Percentiles rank a stretch among this genome's conserved stretches.
These are phyloP conservation scores for Desoria tigrina DNA, from an alignment of 2,888 invertebrate species.

Conservation along the genomic window DNA sequence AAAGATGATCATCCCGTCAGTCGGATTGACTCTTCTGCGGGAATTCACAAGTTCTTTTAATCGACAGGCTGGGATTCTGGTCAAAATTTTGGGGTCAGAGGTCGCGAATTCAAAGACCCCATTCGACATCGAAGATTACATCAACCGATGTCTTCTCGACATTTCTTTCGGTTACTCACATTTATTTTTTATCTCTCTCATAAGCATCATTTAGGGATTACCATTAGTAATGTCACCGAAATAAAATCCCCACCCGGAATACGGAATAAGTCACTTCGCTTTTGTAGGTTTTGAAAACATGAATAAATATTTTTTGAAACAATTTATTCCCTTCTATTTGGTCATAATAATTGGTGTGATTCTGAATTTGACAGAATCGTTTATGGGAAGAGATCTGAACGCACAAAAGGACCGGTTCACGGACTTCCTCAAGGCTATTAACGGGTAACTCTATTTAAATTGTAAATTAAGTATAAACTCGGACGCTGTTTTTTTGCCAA, in stretches of 20 bases:
- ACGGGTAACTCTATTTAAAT: neutral
- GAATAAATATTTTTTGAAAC: no score
- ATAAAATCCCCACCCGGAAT: no score
- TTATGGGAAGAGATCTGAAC: neutral
- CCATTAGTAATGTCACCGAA: no score
- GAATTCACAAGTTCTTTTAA: neutral
- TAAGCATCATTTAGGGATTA: no score
- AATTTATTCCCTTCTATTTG: no score
- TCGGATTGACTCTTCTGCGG: neutral
- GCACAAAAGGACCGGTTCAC: neutral
- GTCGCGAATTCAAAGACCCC: neutral
- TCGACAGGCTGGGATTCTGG: neutral
- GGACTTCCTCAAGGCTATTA: neutral
- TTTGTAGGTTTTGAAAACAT: no score
- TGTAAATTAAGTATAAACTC: no score
- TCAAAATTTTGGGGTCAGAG: neutral
- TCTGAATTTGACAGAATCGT: no score
- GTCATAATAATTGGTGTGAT: no score
- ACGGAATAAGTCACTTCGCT: no score
- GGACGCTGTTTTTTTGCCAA: no score
- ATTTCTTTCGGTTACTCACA: neutral
- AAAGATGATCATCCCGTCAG: neutral
- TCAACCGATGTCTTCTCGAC: neutral
- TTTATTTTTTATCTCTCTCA: neutral
- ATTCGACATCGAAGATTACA: neutral